phyloP scores from a whole-genome alignment of 2,888 invertebrate species.

The Strigamia crassipes region DNA sequence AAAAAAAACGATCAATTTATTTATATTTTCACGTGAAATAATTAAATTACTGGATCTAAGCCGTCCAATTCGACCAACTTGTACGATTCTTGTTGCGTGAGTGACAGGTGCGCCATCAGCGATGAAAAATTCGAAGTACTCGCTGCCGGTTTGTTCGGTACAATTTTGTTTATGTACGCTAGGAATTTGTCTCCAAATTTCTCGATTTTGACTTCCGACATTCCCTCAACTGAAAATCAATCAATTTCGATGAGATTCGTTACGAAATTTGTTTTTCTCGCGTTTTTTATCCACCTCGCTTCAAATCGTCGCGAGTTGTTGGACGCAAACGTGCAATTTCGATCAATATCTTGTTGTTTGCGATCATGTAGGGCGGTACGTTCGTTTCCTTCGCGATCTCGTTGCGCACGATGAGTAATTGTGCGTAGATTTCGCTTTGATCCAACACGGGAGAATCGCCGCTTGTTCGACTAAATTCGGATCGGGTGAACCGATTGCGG shows the following conservation, averaged over 20 bases:
- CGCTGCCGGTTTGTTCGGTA: neutral
- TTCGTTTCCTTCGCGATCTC: neutral
- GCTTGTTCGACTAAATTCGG: neutral
- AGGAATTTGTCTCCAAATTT: slow-evolving; percentile 15
- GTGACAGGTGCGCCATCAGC: neutral
- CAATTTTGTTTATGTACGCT: neutral
- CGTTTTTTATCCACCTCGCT: neutral
- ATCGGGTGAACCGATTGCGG: neutral
- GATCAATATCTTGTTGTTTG: neutral
- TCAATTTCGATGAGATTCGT: neutral
- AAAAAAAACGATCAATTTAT: neutral
- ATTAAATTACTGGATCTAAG: neutral
- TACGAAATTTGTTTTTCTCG: neutral
- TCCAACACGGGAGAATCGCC: neutral
- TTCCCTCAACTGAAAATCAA: slow-evolving; percentile 15
- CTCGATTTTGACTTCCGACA: neutral
- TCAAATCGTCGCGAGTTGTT: neutral
- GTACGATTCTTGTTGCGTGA: neutral
- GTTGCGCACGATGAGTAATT: neutral
- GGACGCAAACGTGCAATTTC: neutral
- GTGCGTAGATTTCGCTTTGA: neutral
- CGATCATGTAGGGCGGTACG: slow-evolving; percentile 10
- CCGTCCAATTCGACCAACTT: neutral
- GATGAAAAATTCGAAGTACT: neutral
- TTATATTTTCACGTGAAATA: neutral